phyloP scores from a whole-genome alignment of 2,888 invertebrate species.

The Cataglyphis rosenhaueri region DNA sequence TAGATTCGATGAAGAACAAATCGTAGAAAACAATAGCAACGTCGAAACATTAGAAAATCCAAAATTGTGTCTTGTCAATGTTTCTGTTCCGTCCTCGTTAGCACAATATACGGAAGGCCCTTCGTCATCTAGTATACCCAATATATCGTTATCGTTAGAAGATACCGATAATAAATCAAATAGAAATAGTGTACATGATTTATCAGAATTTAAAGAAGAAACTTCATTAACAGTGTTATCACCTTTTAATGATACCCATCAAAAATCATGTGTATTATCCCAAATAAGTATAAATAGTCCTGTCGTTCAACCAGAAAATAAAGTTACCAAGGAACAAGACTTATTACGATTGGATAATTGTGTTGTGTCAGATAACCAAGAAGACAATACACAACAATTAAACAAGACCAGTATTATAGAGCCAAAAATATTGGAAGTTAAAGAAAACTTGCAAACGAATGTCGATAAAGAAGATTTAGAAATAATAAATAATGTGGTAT shows the following conservation, averaged over 20 bases:
- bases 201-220: neutral
- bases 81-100: constrained; percentile 37
- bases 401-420: constrained; percentile 16
- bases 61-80: neutral
- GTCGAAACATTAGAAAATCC: constrained; percentile 24
- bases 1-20: neutral
- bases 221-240: constrained; percentile 22
- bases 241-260: neutral
- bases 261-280: neutral
- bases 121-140: constrained; percentile 55
- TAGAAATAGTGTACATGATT: neutral
- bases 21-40: neutral
- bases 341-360: neutral
- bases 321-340: neutral
- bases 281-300: constrained; percentile 7
- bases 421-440: constrained; percentile 13
- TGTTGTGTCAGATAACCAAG: neutral
- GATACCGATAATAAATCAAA: constrained; percentile 17
- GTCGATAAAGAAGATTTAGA: constrained; percentile 21
- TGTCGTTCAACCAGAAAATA: neutral
- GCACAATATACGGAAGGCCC: constrained; percentile 40
- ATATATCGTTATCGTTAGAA: constrained; percentile 37
- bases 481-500: neutral
- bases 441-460: constrained; percentile 5
- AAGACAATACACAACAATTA: neutral